phyloP scores from a whole-genome alignment of 2,113 vertebrate genomes.

The Saguinus midas region DNA sequence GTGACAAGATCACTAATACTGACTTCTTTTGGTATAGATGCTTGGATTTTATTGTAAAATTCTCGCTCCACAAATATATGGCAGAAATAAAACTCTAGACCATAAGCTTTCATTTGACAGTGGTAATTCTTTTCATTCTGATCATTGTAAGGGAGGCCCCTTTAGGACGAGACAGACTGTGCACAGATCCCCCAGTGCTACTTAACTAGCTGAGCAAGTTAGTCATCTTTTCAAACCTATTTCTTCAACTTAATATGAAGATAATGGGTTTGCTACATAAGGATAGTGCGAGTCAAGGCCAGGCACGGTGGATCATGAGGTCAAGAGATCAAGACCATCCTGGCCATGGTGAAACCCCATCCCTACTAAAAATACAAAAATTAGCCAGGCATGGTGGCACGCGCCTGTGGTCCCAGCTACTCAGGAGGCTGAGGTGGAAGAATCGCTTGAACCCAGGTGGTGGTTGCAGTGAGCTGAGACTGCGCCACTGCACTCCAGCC shows the following conservation, averaged over 20 bases:
- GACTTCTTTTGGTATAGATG: neutral
- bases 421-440: no score
- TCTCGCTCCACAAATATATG: neutral
- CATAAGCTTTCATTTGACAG: neutral
- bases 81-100: neutral
- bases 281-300: neutral
- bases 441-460: no score
- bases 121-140: slow-evolving; percentile 41
- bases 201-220: slow-evolving; percentile 61
- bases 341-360: no score
- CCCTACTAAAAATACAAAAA: no score
- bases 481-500: no score
- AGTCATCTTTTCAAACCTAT: neutral
- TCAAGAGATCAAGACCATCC: no score
- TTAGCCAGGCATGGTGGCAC: no score
- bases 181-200: neutral
- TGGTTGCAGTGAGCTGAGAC: no score
- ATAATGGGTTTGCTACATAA: neutral
- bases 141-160: neutral
- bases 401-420: no score
- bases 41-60: slow-evolving; percentile 18
- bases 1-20: neutral
- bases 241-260: slow-evolving; percentile 56
- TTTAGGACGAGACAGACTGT: neutral
- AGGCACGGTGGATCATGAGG: no score